Evolutionary conservation across 2,113 vertebrate genomes (phyloP), one percentile per base, ranked within the genome.

Genomic region (Apistogramma diplotaenia): DNA sequence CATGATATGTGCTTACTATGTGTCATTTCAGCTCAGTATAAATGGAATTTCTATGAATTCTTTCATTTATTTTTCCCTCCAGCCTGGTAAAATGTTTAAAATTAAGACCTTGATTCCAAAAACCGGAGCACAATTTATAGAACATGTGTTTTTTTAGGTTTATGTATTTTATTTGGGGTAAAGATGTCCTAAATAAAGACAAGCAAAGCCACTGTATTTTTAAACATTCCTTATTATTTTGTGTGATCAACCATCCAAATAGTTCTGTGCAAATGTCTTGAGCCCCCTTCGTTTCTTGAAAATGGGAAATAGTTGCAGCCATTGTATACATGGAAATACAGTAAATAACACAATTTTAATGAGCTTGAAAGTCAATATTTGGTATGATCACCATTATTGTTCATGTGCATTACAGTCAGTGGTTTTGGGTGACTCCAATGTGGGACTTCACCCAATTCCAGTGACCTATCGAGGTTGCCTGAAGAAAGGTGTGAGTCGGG

Each of bases 131-230:
- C 33, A 15, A 7, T 37, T 61, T 15, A 15, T 61, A 37, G 5
- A 37, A 37, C 19, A 33, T 4, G 19, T 8, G n/a, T n/a, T n/a
- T 37, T 37, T 61, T 35, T 4, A 0, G 0, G 31, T 10, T 61
- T 15, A 19, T 61, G 6, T 21, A 0, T 37, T 37, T 61, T 7
- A 8, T 19, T 8, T 37, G 33, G 21, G 1, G 3, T 51, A 51
- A 8, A 31, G 31, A 31, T 31, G 31, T 61, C 59, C 59, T 37
- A 61, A 61, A 61, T 21, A 37, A 37, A 31, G 31, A 37, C 19
- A 21, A 61, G 35, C 59, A 61, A 61, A 61, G 19, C 0, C 6
- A 12, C 27, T 59, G 27, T 29, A 15, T n/a, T 11, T 46, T 33
- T 33, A 59, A 33, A 33, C 8, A 3, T 37, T 37, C 19, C 33